These are phyloP conservation scores for Acanthococcus lagerstroemiae DNA, from an alignment of 2,888 invertebrate species.

Conservation along the genomic window DNA sequence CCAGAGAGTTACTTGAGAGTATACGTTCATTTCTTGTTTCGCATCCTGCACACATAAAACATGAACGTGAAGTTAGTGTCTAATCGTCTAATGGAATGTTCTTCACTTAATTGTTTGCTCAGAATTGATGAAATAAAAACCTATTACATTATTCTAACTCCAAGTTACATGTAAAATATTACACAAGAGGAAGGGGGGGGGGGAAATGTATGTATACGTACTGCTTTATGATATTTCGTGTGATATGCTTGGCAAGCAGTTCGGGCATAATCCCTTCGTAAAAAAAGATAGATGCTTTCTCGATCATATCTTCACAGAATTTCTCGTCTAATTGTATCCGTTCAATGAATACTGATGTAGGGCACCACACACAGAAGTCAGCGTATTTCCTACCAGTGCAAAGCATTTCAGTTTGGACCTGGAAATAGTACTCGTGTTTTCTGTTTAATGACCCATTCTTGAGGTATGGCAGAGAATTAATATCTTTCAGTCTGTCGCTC, in stretches of 20 bases:
- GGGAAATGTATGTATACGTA: no score
- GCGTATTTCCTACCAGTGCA: background rate
- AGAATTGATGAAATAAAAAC: no score
- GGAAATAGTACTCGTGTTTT: constrained; percentile 2
- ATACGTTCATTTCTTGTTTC: no score
- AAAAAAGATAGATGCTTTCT: background rate
- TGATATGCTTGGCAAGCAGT: background rate
- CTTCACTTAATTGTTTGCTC: no score
- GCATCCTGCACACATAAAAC: no score
- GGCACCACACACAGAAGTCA: constrained; percentile 3
- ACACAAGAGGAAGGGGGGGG: background rate
- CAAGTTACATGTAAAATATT: background rate
- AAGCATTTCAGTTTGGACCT: constrained; percentile 9
- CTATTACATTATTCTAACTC: no score
- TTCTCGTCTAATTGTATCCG: background rate
- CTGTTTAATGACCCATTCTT: background rate
- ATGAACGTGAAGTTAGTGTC: no score
- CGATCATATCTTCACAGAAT: background rate
- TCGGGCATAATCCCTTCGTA: background rate
- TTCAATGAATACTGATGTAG: background rate
- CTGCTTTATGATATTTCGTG: background rate
- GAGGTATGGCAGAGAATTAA: background rate
- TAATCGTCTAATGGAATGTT: no score
- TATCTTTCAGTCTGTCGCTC: background rate
- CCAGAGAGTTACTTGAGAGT: no score